Evolutionary conservation across 1,140 invertebrate species (phyloP).

Genomic region (Vollenhovia emeryi): DNA sequence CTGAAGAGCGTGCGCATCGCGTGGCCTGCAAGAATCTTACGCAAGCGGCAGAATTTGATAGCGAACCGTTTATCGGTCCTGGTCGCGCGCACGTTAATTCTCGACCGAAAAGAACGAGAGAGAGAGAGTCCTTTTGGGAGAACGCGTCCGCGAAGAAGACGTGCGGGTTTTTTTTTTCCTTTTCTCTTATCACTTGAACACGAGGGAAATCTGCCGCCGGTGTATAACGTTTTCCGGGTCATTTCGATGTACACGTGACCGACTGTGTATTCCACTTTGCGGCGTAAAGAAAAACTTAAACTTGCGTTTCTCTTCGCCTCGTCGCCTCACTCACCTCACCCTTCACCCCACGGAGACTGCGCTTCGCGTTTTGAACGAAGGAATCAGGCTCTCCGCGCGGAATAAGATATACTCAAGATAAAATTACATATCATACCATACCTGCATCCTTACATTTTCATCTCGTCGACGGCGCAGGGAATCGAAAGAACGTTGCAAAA

Average conservation of each 20-base stretch:
- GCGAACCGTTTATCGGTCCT: not conserved
- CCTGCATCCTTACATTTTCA: slow-evolving; percentile 16
- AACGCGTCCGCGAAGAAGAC: too few relatives aligned
- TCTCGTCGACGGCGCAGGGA: not conserved
- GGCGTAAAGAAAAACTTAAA: slow-evolving; percentile 22
- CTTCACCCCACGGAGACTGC: slow-evolving; percentile 10
- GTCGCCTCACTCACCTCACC: slow-evolving; percentile 61
- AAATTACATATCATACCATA: slow-evolving; percentile 27
- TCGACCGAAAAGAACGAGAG: not conserved
- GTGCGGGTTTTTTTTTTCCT: too few relatives aligned
- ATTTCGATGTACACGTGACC: slow-evolving; percentile 13
- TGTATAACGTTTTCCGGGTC: not conserved
- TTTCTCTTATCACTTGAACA: not conserved
- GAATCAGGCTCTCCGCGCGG: not conserved
- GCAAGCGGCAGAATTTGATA: not conserved
- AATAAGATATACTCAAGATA: not conserved
- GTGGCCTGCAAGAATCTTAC: not conserved
- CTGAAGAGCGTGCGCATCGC: slow-evolving; percentile 10
- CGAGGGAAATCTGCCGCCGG: not conserved
- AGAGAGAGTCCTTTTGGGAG: too few relatives aligned
- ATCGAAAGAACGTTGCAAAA: slow-evolving; percentile 8
- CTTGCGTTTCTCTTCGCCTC: slow-evolving; percentile 71
- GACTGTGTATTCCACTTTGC: slow-evolving; percentile 8
- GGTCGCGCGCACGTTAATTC: too few relatives aligned
- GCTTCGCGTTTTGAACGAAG: not conserved